Evolutionary conservation across 2,797 vertebrate species (phyloP).

Genomic region (Gobio occitaniae): DNA sequence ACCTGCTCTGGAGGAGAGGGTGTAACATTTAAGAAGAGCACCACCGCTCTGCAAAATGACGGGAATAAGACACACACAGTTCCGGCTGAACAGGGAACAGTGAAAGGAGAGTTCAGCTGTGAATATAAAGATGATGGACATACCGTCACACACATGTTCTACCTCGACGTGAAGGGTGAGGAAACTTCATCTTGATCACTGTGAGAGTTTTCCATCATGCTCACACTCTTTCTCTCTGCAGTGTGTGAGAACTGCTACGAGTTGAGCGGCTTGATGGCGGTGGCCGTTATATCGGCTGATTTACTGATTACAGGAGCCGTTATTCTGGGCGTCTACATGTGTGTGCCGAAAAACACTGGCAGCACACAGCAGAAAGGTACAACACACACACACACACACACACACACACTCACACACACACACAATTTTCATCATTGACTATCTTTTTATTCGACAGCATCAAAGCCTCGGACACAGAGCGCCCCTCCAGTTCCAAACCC

Average conservation of each 20-base stretch:
- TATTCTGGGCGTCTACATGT: conserved; percentile 64
- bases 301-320: conserved; percentile 56
- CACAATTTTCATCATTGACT: too few species aligned
- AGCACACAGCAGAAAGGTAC: conserved; percentile 61
- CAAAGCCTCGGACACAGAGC: neutral
- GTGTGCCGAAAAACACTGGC: conserved; percentile 55
- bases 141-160: conserved; percentile 60
- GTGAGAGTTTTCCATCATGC: neutral
- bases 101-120: neutral
- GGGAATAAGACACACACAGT: too few species aligned
- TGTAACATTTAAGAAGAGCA: too few species aligned
- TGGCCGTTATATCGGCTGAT: neutral
- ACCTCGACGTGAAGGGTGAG: conserved; percentile 70
- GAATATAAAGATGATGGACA: accelerated
- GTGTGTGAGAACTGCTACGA: conserved; percentile 73
- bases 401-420: neutral
- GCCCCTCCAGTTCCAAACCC: conserved; percentile 49
- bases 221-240: conserved; percentile 44
- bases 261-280: accelerated
- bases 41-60: too few species aligned
- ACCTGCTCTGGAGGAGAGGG: too few species aligned
- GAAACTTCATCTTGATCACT: neutral
- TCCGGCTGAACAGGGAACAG: accelerated
- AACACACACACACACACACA: neutral
- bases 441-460: conserved; percentile 17